Evolutionary conservation across 2,888 invertebrate genomes (phyloP), one percentile per base, ranked within the genome.

Genomic region (Tanytarsus gracilentus): DNA sequence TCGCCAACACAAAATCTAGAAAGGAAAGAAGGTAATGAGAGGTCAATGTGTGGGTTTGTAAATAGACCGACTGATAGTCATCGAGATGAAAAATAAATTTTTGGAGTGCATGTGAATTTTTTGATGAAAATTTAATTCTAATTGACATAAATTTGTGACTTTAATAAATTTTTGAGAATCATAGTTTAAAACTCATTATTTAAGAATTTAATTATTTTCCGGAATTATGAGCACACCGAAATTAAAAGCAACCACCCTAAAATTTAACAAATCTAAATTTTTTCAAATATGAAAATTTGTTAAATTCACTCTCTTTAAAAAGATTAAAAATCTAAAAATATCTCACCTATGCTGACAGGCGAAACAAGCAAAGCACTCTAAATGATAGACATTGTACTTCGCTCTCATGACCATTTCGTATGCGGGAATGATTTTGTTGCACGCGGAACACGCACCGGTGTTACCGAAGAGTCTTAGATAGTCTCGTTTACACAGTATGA

Each of bases 381-480:
- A 80, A 76, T 93, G 93, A 77, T 93, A 93, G 65, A 93, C 92
- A 75, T 92, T 91, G 70, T 85, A 86, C 75, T 88, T 85, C 65
- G 91, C 92, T 73, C 91, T 80, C 93, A 94, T 93, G 68, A 93
- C 93, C 91, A 93, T 90, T 78, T 93, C 93, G 76, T 92, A 93
- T 65, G 93, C 91, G 63, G 92, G 92, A 74, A 93, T 93, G 71
- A 86, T 86, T 80, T 93, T 92, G 76, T 85, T 86, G 77, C 93
- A 94, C 61, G 91, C 92, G 66, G 91, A 86, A 74, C 93, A 93
- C 75, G 88, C 88, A 67, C 92, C 92, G 36, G 90, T 90, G 68
- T 85, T 86, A 65, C 92, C 91, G 70, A 91, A 92, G 77, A 93
- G 82, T 79, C 91, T 90, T 79, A 65, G 71, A 75, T 94, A 94